Conservation (phyloP, 2,113 vertebrate genomes). For the Mormoops blainvillei region DNA sequence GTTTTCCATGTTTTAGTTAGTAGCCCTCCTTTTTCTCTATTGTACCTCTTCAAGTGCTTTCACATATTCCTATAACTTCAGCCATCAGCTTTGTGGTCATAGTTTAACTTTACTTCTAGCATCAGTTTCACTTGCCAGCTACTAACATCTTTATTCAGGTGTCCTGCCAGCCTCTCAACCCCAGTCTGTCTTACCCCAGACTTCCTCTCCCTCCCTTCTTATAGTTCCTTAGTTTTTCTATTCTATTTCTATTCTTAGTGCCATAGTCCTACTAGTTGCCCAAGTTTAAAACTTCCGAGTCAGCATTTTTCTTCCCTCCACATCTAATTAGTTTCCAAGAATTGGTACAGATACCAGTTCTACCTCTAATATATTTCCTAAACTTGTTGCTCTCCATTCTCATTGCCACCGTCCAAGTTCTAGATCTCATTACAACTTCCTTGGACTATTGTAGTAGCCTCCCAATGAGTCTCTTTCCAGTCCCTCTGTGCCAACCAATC, state of each 20-base stretch:
- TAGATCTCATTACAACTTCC: background rate
- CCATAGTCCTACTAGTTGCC: background rate
- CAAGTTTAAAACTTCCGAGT: slow-evolving; percentile 16
- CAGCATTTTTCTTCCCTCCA: background rate
- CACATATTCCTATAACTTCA: background rate
- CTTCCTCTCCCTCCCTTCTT: background rate
- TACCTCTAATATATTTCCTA: background rate
- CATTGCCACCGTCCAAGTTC: background rate
- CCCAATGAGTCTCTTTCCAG: background rate
- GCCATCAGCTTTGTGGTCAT: background rate
- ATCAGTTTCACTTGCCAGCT: background rate
- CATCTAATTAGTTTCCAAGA: slow-evolving; percentile 18
- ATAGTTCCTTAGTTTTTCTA: background rate
- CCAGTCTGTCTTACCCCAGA: background rate
- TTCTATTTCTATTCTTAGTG: background rate
- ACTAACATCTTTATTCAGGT: background rate
- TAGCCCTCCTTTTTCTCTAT: background rate
- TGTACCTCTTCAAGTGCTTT: background rate
- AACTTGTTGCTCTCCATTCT: background rate
- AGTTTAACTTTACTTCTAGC: background rate
- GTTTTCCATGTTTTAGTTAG: background rate
- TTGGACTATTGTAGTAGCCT: background rate
- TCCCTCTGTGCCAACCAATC: background rate
- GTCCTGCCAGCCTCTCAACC: background rate
- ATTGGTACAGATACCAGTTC: background rate